Conservation (phyloP, 64 coral and sea anemone species). For the Cladopsammia gracilis region DNA sequence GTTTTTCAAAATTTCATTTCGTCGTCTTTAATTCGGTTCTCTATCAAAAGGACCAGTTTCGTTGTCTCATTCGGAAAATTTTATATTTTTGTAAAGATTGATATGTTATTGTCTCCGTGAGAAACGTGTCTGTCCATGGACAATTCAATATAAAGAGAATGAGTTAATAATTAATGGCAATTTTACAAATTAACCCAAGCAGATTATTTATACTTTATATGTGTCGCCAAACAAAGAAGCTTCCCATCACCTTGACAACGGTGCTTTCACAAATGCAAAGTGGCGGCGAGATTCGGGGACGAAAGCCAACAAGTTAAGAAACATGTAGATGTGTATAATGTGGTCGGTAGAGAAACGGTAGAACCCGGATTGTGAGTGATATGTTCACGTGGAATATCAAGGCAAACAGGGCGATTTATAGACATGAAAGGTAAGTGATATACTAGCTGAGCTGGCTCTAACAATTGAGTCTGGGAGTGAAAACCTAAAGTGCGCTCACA, state of each 20-base stretch:
- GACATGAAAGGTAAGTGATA: neutral
- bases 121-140: no score
- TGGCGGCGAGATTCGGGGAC: neutral
- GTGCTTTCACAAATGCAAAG: neutral
- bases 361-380: neutral
- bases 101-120: no score
- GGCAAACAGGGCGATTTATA: neutral
- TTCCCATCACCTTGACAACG: conserved; percentile 34
- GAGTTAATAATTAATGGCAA: neutral
- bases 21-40: no score
- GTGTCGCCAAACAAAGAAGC: neutral
- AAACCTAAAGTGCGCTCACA: neutral
- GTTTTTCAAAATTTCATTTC: no score
- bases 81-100: no score
- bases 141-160: neutral
- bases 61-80: no score
- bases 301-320: neutral
- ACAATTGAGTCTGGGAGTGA: no score
- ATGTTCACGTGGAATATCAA: neutral
- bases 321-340: neutral
- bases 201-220: neutral
- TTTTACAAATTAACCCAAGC: neutral
- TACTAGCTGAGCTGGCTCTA: no score
- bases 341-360: neutral
- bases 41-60: no score